A percentile compares a stretch with the other conserved stretches of the same genome.
Evolutionary conservation across 92 coral and sea anemone genomes (phyloP).

Genomic region (Epizoanthus rinbou): DNA sequence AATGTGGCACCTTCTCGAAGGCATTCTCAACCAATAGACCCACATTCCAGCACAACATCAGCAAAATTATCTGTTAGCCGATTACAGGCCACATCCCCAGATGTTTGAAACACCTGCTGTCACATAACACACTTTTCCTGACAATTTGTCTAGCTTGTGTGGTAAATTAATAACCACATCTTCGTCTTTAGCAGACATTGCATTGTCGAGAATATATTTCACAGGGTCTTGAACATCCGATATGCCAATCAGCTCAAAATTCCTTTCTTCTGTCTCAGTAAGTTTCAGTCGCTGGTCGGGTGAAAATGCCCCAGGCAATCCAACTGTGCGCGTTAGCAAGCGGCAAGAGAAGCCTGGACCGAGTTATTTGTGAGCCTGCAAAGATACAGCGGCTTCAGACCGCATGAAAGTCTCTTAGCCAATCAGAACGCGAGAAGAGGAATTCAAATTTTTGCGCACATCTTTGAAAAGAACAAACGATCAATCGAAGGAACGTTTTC

Average conservation of each 20-base stretch:
- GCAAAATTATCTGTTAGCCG: not conserved
- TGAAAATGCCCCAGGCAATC: not conserved
- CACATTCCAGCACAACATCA: conserved; percentile 21
- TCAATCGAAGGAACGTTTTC: conserved; percentile 21
- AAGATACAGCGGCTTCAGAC: conserved; percentile 7
- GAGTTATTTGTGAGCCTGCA: not conserved
- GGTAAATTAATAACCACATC: not conserved
- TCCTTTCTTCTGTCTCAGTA: not conserved
- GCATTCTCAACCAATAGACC: conserved; percentile 32
- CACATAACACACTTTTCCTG: not conserved
- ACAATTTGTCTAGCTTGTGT: not conserved
- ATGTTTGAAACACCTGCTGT: conserved; percentile 28
- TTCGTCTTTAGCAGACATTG: not conserved
- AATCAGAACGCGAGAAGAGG: conserved; percentile 47
- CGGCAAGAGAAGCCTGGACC: not conserved
- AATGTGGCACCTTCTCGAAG: conserved; percentile 63
- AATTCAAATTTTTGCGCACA: conserved; percentile 46
- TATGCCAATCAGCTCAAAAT: conserved; percentile 20
- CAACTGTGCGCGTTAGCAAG: not conserved
- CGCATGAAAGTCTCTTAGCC: not conserved
- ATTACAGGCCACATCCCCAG: conserved; percentile 18
- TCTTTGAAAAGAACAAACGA: conserved; percentile 50
- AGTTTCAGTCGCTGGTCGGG: not conserved
- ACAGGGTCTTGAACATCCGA: conserved; percentile 22
- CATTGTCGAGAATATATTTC: conserved; percentile 20